Evolutionary conservation across 2,888 invertebrate genomes (phyloP).

Genomic region (Ethmia dodecea): DNA sequence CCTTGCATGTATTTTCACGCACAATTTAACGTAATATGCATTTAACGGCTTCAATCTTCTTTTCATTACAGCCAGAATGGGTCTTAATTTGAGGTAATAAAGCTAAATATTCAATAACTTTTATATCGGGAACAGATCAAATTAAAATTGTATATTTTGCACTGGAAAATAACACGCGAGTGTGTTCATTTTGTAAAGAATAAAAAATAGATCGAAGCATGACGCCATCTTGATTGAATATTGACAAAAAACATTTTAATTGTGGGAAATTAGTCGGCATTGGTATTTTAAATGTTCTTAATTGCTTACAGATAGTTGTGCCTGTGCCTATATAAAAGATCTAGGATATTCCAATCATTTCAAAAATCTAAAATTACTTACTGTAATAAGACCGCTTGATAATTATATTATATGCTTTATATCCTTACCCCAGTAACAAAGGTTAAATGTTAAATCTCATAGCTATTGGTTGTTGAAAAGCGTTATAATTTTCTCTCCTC

Average conservation of each 20-base stretch:
- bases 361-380: too few species aligned
- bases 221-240: constrained; percentile 10
- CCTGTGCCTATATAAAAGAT: too few species aligned
- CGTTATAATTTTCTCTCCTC: too few species aligned
- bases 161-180: constrained; percentile 1
- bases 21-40: constrained; percentile 23
- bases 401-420: too few species aligned
- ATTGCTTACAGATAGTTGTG: too few species aligned
- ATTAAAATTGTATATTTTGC: background rate
- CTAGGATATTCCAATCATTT: too few species aligned
- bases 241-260: constrained; percentile 10
- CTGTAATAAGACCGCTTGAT: too few species aligned
- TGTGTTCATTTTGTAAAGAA: constrained; percentile 3
- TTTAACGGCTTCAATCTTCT: constrained; percentile 7
- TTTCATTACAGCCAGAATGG: background rate
- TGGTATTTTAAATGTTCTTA: too few species aligned
- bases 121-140: background rate
- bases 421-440: too few species aligned
- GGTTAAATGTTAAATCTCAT: too few species aligned
- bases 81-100: constrained; percentile 3
- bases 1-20: constrained; percentile 26
- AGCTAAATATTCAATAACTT: constrained; percentile 3
- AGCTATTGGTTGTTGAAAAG: too few species aligned
- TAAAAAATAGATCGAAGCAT: constrained; percentile 11
- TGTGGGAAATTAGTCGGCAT: too few species aligned